Evolutionary conservation across 2,797 vertebrate genomes (phyloP), one percentile per base, ranked within the genome.

Genomic region (Coilia nasus): DNA sequence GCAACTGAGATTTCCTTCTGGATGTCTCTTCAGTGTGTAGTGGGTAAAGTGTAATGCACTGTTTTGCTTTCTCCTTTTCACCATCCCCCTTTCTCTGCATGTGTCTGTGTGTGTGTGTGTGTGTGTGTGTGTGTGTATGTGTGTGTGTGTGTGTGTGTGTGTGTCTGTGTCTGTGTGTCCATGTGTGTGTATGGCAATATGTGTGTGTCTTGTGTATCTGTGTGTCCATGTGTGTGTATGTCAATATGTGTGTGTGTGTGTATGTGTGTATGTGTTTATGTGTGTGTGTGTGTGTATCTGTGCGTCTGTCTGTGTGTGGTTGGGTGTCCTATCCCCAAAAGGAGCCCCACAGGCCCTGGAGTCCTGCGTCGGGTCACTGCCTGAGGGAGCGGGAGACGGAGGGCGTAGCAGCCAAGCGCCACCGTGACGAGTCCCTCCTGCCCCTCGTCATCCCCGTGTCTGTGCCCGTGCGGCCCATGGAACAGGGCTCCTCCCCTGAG

Each of bases 361-460:
- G 93, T 85, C 93, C 95, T 56, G 35, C 82, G 0, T 78, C 88
- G 9, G 89, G 83, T 56, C 90, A 87, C 11, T 88, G 87, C 6
- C 88, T 80, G 84, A 89, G 88, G 31, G 81, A 19, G 10, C 83
- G 50, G 91, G 94, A 83, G 82, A 91, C 89, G 0, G 92, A 96
- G 85, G 91, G 93, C 25, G 90, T 94, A 82, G 91, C 91, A 46
- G 86, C 94, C 64, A 98, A 97, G 93, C 95, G 94, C 85, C 84
- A 92, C 0, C 94, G 96, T 25, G 97, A 98, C 41, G 98, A 98
- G 87, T 96, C 94, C 86, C 94, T 99, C 1, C 90, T 96, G 15
- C 98, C 98, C 0, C 96, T 99, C 47, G 97, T 99, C 90, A 99
- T 99, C 91, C 98, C 98, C 0, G 98, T 99, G 64, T 99, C 98